A percentile compares a stretch with the other conserved stretches of the same genome.
These are phyloP conservation scores for Pristionchus mayeri DNA, from an alignment of 2,888 invertebrate genomes.

Conservation along the genomic window DNA sequence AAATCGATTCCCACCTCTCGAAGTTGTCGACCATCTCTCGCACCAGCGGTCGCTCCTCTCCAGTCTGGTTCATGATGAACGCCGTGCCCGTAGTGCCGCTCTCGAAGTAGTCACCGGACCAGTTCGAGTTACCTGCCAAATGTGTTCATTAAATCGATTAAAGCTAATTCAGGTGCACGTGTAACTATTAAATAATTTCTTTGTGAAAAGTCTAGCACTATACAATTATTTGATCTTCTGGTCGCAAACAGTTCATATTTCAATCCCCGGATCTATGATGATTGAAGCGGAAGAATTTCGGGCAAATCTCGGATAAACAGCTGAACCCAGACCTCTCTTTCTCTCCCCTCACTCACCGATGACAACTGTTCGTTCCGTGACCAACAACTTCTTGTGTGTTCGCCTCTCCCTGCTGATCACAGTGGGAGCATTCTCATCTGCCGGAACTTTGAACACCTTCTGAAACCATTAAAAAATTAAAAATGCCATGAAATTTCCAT, in stretches of 20 bases:
- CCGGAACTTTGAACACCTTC: slow-evolving; percentile 92
- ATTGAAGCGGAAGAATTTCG: no score
- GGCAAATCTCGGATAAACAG: slow-evolving; percentile 5
- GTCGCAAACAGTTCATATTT: no score
- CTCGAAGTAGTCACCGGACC: slow-evolving; percentile 96
- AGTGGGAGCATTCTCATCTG: slow-evolving; percentile 83
- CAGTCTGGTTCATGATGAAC: slow-evolving; percentile 80
- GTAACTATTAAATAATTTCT: no score
- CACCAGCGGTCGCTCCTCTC: slow-evolving; percentile 81
- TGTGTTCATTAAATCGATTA: no score
- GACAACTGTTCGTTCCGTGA: slow-evolving; percentile 91
- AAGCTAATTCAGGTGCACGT: neutral
- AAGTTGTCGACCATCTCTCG: slow-evolving; percentile 82
- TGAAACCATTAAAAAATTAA: slow-evolving; percentile 78
- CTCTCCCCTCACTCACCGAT: slow-evolving; percentile 83
- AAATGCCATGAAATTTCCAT: no score
- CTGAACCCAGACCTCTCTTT: neutral
- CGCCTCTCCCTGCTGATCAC: slow-evolving; percentile 91
- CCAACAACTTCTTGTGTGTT: slow-evolving; percentile 98
- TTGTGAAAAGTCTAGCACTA: no score
- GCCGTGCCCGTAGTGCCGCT: slow-evolving; percentile 89
- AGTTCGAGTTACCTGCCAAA: slow-evolving; percentile 88
- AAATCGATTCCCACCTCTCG: neutral
- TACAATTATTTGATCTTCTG: no score
- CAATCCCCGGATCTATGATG: no score